These are phyloP conservation scores for Hypsibius dujardini DNA, from an alignment of 1,140 invertebrate species.

Conservation along the genomic window DNA sequence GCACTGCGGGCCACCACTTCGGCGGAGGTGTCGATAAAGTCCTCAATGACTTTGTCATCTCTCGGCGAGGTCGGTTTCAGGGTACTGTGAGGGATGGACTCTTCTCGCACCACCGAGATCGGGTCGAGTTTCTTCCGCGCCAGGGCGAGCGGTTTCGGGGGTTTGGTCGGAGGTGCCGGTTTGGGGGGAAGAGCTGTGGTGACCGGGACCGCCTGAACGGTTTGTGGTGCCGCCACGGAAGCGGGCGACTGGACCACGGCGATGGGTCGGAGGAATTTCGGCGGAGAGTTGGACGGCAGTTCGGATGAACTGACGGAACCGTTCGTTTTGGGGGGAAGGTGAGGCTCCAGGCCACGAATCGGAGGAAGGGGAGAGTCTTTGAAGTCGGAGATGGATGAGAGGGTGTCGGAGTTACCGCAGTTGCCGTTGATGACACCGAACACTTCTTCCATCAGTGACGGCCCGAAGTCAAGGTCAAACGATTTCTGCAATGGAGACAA, in stretches of 20 bases:
- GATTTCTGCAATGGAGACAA: constrained; percentile 41
- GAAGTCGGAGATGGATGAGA: constrained; percentile 21
- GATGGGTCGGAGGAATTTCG: constrained; percentile 17
- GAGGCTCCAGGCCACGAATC: not conserved
- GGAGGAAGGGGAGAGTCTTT: constrained; percentile 11
- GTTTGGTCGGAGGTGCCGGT: constrained; percentile 27
- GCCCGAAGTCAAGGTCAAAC: constrained; percentile 57
- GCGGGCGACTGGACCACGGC: constrained; percentile 1
- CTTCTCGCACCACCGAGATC: constrained; percentile 16
- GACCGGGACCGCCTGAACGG: not conserved
- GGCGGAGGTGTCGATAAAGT: constrained; percentile 78
- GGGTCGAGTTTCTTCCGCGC: constrained; percentile 27
- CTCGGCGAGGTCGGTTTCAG: constrained; percentile 85
- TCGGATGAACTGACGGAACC: constrained; percentile 20
- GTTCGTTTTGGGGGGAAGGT: not conserved
- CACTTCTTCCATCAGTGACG: constrained; percentile 80
- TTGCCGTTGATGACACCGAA: constrained; percentile 50
- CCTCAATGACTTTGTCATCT: constrained; percentile 76
- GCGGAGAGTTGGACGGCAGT: constrained; percentile 15
- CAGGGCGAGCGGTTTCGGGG: not conserved
- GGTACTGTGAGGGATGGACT: not conserved
- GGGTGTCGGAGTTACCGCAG: constrained; percentile 22
- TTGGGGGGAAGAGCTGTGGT: constrained; percentile 22
- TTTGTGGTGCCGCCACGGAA: not conserved
- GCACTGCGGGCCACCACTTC: constrained; percentile 63